A percentile compares a stretch with the other conserved stretches of the same genome.
phyloP scores from a whole-genome alignment of 2,797 vertebrate genomes.

The Megaceryle alcyon region DNA sequence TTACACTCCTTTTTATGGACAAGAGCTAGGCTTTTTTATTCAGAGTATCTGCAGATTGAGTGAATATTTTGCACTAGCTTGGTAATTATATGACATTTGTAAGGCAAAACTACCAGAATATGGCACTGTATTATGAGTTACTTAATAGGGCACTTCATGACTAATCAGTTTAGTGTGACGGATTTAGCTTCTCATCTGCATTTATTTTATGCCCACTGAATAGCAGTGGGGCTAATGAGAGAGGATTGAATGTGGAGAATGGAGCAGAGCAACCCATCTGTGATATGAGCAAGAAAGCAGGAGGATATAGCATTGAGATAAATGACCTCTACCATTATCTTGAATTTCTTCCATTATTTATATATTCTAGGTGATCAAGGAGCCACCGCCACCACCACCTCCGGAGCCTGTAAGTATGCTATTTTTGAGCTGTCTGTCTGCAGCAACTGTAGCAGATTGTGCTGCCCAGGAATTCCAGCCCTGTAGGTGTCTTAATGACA shows the following conservation, averaged over 20 bases:
- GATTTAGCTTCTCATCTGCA: background rate
- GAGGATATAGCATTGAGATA: background rate
- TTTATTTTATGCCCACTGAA: background rate
- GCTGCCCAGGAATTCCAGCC: background rate
- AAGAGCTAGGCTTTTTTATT: background rate
- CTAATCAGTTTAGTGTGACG: background rate
- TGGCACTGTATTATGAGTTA: background rate
- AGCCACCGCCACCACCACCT: slow-evolving; percentile 85
- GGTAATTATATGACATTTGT: background rate
- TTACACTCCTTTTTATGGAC: background rate
- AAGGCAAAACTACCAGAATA: background rate
- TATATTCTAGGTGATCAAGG: slow-evolving; percentile 87
- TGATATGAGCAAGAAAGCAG: background rate
- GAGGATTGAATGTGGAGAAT: background rate
- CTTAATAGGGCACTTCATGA: background rate
- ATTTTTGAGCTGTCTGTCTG: background rate
- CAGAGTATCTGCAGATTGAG: background rate
- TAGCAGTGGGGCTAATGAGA: background rate
- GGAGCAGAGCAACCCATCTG: background rate
- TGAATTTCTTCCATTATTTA: background rate
- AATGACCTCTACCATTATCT: background rate
- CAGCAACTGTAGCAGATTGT: background rate
- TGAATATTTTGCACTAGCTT: background rate
- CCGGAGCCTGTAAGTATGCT: slow-evolving; percentile 85
- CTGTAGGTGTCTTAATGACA: slow-evolving; percentile 21